Base-by-base conservation (phyloP, 2,113 vertebrate species). In the Garra rufa region DNA sequence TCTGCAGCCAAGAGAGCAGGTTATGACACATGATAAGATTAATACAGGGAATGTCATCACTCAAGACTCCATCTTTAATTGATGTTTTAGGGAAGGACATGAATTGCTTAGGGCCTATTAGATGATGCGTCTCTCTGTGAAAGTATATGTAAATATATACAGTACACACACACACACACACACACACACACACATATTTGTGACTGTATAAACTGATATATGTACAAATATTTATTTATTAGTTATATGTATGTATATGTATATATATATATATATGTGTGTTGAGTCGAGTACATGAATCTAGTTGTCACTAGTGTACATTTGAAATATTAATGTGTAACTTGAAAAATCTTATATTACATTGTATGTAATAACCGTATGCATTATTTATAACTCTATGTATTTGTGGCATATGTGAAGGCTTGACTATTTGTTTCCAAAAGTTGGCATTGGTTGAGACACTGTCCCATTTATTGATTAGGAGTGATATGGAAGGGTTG, bases 11-110 rank as follows among this genome's bases (percentile, higher is more conserved):
- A 84, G 70, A 81, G 70, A 73, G 50, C 28, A 41, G 50, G 50
- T 75, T 28, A n/a, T 67, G 79, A 75, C 77, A 81, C 19, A 65
- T 65, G 41, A 38, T 81, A 74, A 21, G 15, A 81, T 87, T 69
- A 81, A 81, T 81, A 61, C 44, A 44, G 63, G 46, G 7, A 81
- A 76, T 65, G 13, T 43, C n/a, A 46, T 55, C 26, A 73, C 11
- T 59, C n/a, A 41, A 69, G 24, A 41, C 34, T 73, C 67, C 28
- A 28, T 43, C n/a, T 57, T 82, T 69, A 69, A 81, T 69, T 82
- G 65, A 70, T 71, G 26, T 73, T 73, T 73, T 15, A 73, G 67
- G 46, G 26, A 77, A 78, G 67, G 67, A n/a, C 38, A 70, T 70
- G 67, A 70, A 43, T 70, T 70, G 67, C 67, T 43, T 21, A n/a